These are phyloP conservation scores for Cephus nigrinus DNA, from an alignment of 2,888 invertebrate genomes.

Conservation along the genomic window DNA sequence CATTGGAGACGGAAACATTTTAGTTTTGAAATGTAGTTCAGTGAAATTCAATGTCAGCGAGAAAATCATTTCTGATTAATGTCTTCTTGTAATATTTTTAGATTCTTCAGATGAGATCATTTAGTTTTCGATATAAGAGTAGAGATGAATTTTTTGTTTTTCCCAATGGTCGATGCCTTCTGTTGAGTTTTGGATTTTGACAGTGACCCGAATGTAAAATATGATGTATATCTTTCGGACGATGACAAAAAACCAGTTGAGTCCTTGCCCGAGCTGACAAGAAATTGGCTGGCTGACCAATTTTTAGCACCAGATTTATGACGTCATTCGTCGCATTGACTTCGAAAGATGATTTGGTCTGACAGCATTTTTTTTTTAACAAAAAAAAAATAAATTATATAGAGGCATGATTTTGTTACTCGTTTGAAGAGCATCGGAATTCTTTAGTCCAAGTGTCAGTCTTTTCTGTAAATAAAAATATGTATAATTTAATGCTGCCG, in stretches of 20 bases:
- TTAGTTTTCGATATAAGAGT: background rate
- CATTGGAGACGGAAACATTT: background rate
- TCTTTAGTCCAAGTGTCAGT: background rate
- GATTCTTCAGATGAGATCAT: background rate
- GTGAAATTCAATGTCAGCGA: background rate
- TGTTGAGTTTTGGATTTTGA: background rate
- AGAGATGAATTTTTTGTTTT: background rate
- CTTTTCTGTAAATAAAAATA: background rate
- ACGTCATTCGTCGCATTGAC: background rate
- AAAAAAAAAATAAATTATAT: background rate
- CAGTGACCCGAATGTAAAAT: background rate
- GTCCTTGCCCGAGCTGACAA: background rate
- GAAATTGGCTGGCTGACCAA: slow-evolving; percentile 6
- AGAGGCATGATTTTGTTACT: background rate
- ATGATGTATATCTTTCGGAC: background rate
- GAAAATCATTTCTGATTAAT: background rate
- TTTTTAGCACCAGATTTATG: slow-evolving; percentile 2
- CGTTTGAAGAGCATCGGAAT: background rate
- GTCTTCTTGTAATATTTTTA: background rate
- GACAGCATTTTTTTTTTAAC: background rate
- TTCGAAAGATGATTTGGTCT: background rate
- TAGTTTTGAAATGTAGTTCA: background rate
- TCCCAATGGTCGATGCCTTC: background rate
- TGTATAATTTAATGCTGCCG: background rate
- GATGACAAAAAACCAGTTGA: slow-evolving; percentile 1